Percentiles rank a stretch among this genome's conserved stretches.
phyloP scores from a whole-genome alignment of 2,888 invertebrate genomes.

The Andrena praecox region DNA sequence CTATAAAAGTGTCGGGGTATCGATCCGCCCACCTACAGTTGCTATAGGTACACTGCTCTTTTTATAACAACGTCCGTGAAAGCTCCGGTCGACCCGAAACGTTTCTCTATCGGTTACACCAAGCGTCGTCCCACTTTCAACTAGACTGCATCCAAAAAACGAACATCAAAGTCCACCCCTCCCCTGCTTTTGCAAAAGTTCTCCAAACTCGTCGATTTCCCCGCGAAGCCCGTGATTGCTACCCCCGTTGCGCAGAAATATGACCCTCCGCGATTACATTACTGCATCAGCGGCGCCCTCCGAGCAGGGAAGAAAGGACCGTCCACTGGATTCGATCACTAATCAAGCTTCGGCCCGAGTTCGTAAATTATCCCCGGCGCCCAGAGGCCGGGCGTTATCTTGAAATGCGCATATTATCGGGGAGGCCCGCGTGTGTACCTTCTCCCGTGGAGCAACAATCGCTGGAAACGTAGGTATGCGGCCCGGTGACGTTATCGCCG shows the following conservation, averaged over 20 bases:
- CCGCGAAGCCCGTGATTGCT: no score
- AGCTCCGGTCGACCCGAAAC: not conserved
- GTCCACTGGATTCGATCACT: not conserved
- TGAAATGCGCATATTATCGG: constrained; percentile 43
- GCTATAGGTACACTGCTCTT: not conserved
- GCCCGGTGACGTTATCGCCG: constrained; percentile 70
- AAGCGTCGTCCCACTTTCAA: not conserved
- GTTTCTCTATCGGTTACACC: not conserved
- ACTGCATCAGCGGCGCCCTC: not conserved
- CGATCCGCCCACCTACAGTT: not conserved
- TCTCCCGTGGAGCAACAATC: constrained; percentile 61
- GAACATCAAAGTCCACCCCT: no score
- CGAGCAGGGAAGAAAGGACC: not conserved
- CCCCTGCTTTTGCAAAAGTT: no score
- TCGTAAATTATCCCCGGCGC: constrained; percentile 31
- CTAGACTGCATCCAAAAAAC: no score
- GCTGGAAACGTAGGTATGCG: constrained; percentile 64
- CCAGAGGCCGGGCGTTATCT: constrained; percentile 48
- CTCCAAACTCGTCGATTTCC: no score
- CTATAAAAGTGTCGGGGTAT: constrained; percentile 8
- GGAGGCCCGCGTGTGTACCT: constrained; percentile 25
- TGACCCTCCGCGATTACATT: not conserved
- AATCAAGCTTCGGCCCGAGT: not conserved
- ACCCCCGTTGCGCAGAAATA: not conserved
- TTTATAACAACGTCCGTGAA: not conserved